These are phyloP conservation scores for Agapornis roseicollis DNA, from an alignment of 2,113 vertebrate genomes.

Conservation along the genomic window DNA sequence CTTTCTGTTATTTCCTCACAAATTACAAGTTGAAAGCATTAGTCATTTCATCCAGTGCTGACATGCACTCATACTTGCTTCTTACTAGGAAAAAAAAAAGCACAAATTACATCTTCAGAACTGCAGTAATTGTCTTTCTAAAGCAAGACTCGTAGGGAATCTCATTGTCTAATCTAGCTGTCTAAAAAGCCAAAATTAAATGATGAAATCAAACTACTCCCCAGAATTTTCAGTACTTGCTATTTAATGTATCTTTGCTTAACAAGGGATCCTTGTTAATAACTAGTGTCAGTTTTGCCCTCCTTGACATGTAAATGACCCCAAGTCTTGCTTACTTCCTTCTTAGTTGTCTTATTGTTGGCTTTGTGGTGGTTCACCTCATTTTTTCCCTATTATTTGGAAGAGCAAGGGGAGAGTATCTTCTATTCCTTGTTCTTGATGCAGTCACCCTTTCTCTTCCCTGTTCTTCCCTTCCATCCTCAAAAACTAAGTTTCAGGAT, in stretches of 20 bases:
- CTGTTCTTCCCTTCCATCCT: background rate
- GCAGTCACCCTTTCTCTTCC: background rate
- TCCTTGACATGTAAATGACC: background rate
- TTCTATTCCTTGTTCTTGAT: background rate
- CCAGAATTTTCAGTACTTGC: background rate
- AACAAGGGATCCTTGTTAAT: background rate
- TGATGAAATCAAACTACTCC: background rate
- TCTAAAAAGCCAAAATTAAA: background rate
- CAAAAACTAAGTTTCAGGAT: background rate
- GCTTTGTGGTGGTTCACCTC: background rate
- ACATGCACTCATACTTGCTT: background rate
- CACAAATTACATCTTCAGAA: background rate
- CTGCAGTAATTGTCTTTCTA: background rate
- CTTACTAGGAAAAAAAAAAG: background rate
- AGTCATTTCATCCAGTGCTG: background rate
- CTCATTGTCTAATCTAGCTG: background rate
- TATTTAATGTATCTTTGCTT: background rate
- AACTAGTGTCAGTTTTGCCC: background rate
- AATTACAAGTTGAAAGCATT: background rate
- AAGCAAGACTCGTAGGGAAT: background rate
- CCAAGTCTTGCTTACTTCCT: background rate
- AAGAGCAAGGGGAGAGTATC: background rate
- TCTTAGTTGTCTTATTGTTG: background rate
- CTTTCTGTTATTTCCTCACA: background rate
- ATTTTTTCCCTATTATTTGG: background rate